Conservation (phyloP, 2,888 invertebrate species). For the Bruchidius siliquastri region DNA sequence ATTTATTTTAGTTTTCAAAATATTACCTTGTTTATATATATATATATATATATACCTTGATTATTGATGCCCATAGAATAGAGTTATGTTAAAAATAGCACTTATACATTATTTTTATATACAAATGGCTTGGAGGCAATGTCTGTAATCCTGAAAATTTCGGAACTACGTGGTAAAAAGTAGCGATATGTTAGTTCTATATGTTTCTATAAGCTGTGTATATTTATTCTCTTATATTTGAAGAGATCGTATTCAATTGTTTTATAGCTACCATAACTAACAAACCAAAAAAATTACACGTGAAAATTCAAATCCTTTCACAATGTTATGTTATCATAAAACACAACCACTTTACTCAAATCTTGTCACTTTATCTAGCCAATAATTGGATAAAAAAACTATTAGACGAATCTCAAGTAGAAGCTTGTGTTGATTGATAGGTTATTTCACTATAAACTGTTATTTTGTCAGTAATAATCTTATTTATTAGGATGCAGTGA, state of each 20-base stretch:
- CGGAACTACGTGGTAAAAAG: constrained; percentile 35
- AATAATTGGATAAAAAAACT: too few relatives aligned
- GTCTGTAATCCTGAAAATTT: constrained; percentile 14
- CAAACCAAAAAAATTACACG: too few relatives aligned
- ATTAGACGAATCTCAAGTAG: too few relatives aligned
- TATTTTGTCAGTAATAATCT: too few relatives aligned
- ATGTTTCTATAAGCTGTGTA: constrained; percentile 23
- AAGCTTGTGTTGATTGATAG: too few relatives aligned
- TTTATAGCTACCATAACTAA: not conserved
- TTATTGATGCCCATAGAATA: not conserved
- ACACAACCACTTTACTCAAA: too few relatives aligned
- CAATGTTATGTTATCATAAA: too few relatives aligned
- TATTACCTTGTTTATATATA: too few relatives aligned
- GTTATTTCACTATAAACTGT: too few relatives aligned
- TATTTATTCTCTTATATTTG: constrained; percentile 19
- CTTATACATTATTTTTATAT: not conserved
- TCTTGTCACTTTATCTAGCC: too few relatives aligned
- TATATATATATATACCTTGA: not conserved
- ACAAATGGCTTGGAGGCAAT: constrained; percentile 2
- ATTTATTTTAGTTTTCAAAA: not conserved
- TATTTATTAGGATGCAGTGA: too few relatives aligned
- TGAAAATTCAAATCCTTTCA: too few relatives aligned
- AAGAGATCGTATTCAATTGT: constrained; percentile 24
- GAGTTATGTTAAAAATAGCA: not conserved
- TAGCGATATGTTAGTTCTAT: constrained; percentile 26